Evolutionary conservation across 2,888 invertebrate genomes (phyloP), one percentile per base, ranked within the genome.

Genomic region (Tryphoninae sp.): DNA sequence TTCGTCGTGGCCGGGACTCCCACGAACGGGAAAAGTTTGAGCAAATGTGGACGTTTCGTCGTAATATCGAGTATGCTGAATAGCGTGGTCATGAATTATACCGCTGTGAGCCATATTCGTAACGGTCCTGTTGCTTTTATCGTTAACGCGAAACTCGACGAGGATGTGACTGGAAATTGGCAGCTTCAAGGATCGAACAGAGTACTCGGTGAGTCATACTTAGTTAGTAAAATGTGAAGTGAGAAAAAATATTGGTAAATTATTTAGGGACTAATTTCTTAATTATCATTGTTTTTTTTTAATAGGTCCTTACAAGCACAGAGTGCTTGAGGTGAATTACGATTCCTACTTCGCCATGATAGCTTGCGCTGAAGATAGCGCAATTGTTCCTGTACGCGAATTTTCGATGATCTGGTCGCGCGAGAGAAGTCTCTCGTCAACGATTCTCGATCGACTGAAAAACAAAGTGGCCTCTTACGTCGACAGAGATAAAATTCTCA

Each of bases 391-490:
- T 55, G 62, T 78, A 64, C 78, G 80, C 77, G 83, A 85, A 82
- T 87, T 88, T 72, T 81, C 84, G 45, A 87, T 87, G 86, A 88
- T 87, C 81, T 85, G 84, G 77, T 88, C 87, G 22, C 86, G 85
- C 0, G 75, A 81, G 83, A 86, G 69, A 42, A 79, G 59, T 11
- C 53, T 86, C 33, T 67, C 84, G 45, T 40, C 78, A 33, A 74
- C 79, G 67, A 80, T 83, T 76, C 73, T 86, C 7, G 58, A 78
- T 61, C 69, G 68, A 61, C 79, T 86, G 69, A 85, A 87, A 75
- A 61, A 80, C 16, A 81, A 82, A 74, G 78, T 85, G 6, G 53
- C 75, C 16, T 49, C 53, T 23, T 87, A 87, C 75, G 68, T 87
- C 62, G 79, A 84, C 69, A 74, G 74, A 59, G 71, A 78, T 45